Evolutionary conservation across 2,888 invertebrate species (phyloP), one percentile per base, ranked within the genome.

Genomic region (Antheraea yamamai): DNA sequence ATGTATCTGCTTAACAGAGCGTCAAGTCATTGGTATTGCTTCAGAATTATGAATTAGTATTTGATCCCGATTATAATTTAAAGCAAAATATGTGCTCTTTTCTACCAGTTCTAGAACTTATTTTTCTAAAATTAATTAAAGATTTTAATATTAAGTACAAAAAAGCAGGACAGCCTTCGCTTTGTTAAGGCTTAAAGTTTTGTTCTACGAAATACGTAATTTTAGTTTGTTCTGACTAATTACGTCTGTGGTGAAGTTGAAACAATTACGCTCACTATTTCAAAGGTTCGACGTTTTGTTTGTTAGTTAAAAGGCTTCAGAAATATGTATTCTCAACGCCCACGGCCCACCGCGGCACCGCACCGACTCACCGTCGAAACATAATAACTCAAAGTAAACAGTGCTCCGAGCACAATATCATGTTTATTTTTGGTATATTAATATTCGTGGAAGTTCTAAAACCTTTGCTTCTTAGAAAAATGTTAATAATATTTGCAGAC

Each of bases 371-470:
- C 64, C 64, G 64, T 18, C 4, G 23, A 16, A 30, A 66, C 26
- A 66, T 66, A 66, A 66, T 66, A 66, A 66, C 30, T 66, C 16
- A 14, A 30, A 66, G 64, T 66, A 66, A 66, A 66, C 64, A 66
- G 30, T 66, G 26, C 26, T 30, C 26, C 30, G 30, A 66, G 26
- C 16, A 66, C 64, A 66, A 30, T 66, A 64, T 14, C 64, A 64
- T 64, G 64, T 64, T 64, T 64, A 66, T 66, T 30, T 66, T 66
- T 10, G 64, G 64, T 30, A 30, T 18, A 66, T 66, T 66, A 66
- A 16, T 66, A 30, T 66, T 66, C 26, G 30, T 30, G 64, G 64
- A 30, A 66, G 64, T 66, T 66, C 64, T 66, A 30, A 16, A 26
- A 26, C 30, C 30, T 30, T 66, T 66, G 16, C 64, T 30, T 66